A percentile compares a stretch with the other conserved stretches of the same genome.
phyloP scores from a whole-genome alignment of 1,140 invertebrate species.

The Euglossa dilemma region DNA sequence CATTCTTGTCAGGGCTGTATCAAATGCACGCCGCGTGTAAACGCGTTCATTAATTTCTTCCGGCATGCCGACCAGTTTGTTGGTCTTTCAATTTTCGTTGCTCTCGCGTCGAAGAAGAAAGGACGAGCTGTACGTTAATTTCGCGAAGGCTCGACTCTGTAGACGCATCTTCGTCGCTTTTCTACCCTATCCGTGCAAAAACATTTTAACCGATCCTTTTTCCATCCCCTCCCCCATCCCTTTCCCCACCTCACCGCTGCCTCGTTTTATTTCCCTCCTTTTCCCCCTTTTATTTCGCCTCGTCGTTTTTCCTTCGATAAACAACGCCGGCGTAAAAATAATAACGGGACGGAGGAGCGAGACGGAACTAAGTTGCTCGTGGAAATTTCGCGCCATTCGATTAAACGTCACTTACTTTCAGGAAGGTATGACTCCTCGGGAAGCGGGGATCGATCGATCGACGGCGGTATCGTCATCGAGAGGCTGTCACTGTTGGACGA shows the following conservation, averaged over 20 bases:
- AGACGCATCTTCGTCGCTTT: background rate
- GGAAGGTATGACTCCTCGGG: slow-evolving; percentile 10
- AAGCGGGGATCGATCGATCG: slow-evolving; percentile 33
- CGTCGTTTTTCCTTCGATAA: no score
- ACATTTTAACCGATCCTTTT: background rate
- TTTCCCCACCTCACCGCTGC: no score
- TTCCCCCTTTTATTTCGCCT: no score
- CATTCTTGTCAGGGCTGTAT: background rate
- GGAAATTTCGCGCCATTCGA: background rate
- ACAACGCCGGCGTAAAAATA: no score
- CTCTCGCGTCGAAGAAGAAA: background rate
- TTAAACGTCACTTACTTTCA: slow-evolving; percentile 29
- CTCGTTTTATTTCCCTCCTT: no score
- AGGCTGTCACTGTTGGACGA: slow-evolving; percentile 22
- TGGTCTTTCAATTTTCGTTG: slow-evolving; percentile 17
- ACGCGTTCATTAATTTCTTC: slow-evolving; percentile 52
- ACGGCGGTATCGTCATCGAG: slow-evolving; percentile 35
- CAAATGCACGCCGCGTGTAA: slow-evolving; percentile 32
- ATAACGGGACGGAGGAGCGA: background rate
- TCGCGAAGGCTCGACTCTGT: background rate
- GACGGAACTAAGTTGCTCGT: no score
- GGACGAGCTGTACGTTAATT: background rate
- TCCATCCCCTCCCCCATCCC: no score
- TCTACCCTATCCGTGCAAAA: background rate
- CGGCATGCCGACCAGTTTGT: slow-evolving; percentile 26